Evolutionary conservation across 2,888 invertebrate genomes (phyloP), one percentile per base, ranked within the genome.

Genomic region (Acronicta leporina): DNA sequence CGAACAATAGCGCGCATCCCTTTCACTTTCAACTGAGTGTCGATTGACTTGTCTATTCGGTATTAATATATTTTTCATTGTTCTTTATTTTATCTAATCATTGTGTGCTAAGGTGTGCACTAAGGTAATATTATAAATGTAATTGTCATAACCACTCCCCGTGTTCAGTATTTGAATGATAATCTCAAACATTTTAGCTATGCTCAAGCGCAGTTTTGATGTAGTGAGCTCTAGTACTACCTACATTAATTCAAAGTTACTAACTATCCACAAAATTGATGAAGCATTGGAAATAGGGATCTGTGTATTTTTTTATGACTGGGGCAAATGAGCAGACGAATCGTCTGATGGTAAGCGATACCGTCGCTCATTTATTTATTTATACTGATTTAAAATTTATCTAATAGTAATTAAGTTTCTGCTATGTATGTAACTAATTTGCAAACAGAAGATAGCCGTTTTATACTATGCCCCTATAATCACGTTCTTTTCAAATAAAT

Each of bases 21-120:
- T 92, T 93, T 93, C 93, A 92, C 93, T 91, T 90, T 88, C 80
- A 77, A 69, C 78, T 63, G 86, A 82, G 87, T 90, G 89, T 90
- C 90, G 88, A 92, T 91, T 89, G 88, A 84, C 79, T 83, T 82
- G 82, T 87, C 79, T 80, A 59, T 73, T 56, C 47, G 46, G 58
- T 75, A 71, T 77, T 71, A 71, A 73, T 75, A 72, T 75, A 71
- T 71, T 65, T 67, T 63, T 75, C 66, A 80, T 81, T 77, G 79
- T 81, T 80, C 66, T 77, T 66, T 72, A 59, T 62, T 53, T 62
- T 54, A 30, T 47, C 49, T 45, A 14, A 35, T 45, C 15, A 41
- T 33, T 54, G 38, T 48, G 14, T 42, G 16, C 20, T 8, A 16
- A 51, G 35, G 46, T 65, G 53, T 65, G 43, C 59, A 46, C 35